A percentile compares a stretch with the other conserved stretches of the same genome.
phyloP scores from a whole-genome alignment of 2,888 invertebrate species.

The Anthrax anthrax region DNA sequence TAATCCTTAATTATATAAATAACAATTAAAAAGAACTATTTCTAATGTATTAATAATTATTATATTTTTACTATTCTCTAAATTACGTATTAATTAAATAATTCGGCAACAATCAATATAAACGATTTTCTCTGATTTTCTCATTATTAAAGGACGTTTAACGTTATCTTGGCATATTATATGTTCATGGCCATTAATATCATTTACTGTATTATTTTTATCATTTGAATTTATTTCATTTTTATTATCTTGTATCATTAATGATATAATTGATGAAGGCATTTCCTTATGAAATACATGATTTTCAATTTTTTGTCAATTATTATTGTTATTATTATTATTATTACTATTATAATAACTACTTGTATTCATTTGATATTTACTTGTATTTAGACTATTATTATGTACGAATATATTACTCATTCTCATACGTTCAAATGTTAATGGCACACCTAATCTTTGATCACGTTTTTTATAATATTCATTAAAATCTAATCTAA shows the following conservation, averaged over 20 bases:
- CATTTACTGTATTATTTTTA: not conserved
- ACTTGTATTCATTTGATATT: conserved; percentile 13
- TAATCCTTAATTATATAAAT: no score
- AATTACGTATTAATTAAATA: conserved; percentile 9
- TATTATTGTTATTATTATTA: no score
- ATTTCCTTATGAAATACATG: not conserved
- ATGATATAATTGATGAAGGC: not conserved
- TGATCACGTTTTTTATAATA: conserved; percentile 77
- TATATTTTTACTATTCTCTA: no score
- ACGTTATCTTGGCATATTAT: not conserved
- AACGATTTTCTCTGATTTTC: conserved; percentile 9
- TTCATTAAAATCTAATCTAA: conserved; percentile 88
- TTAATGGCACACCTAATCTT: conserved; percentile 53
- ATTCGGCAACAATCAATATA: conserved; percentile 14
- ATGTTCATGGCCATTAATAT: not conserved
- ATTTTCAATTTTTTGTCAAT: conserved; percentile 14
- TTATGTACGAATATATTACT: conserved; percentile 35
- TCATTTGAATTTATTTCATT: not conserved
- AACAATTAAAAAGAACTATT: no score
- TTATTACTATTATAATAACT: no score
- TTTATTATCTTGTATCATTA: not conserved
- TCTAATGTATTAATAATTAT: no score
- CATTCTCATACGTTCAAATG: conserved; percentile 48
- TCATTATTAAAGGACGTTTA: conserved; percentile 7
- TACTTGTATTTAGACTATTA: not conserved